Conservation (phyloP, 2,888 invertebrate genomes). For the Chirona hameri region DNA sequence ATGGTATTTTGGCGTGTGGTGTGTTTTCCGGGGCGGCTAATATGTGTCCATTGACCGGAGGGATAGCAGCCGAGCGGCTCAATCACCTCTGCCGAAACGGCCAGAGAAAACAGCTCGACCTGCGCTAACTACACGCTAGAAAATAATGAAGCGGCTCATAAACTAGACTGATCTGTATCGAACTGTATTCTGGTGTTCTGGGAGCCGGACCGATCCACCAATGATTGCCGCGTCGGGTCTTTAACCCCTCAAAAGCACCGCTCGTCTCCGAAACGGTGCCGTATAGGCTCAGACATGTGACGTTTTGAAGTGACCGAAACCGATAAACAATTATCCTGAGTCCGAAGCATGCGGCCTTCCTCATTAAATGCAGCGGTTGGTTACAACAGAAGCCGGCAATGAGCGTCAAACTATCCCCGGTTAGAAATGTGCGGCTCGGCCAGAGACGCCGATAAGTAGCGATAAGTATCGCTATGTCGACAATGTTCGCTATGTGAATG, state of each 20-base stretch:
- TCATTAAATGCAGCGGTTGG: too few relatives aligned
- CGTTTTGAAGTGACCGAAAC: too few relatives aligned
- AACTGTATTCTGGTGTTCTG: background rate
- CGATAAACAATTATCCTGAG: too few relatives aligned
- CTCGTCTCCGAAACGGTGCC: too few relatives aligned
- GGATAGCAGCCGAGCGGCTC: background rate
- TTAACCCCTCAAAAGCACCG: background rate
- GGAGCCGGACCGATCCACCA: background rate
- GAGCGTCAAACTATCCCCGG: too few relatives aligned
- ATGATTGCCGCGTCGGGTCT: background rate
- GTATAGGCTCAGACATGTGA: too few relatives aligned
- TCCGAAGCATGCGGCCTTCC: too few relatives aligned
- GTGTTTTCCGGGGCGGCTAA: slow-evolving; percentile 1
- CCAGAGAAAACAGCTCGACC: background rate
- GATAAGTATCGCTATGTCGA: too few relatives aligned
- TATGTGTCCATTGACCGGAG: background rate
- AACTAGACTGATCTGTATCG: background rate
- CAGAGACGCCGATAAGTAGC: too few relatives aligned
- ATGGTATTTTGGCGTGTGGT: background rate
- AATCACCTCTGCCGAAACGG: background rate
- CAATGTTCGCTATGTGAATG: too few relatives aligned
- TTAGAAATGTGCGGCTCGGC: too few relatives aligned
- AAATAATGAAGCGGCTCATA: slow-evolving; percentile 3
- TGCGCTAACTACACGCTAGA: background rate
- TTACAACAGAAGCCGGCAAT: too few relatives aligned